Conservation (phyloP, 2,113 vertebrate species). For the Lethenteron reissneri region DNA sequence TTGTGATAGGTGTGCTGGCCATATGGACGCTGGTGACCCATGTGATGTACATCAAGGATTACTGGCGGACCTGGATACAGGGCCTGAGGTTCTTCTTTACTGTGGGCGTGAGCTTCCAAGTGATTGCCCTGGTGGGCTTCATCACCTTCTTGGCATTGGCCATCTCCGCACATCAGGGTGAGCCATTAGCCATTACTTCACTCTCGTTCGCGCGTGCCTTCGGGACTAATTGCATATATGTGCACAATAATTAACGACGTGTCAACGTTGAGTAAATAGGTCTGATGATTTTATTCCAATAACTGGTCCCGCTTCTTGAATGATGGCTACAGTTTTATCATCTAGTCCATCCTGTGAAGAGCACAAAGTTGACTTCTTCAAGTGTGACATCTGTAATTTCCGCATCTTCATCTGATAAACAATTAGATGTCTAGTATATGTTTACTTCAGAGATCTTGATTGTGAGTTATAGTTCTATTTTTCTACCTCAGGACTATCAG, state of each 20-base stretch:
- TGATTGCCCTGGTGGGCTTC: conserved; percentile 38
- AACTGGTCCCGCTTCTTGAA: conserved; percentile 4
- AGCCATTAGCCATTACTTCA: conserved; percentile 15
- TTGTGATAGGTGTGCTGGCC: conserved; percentile 51
- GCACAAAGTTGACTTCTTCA: neutral
- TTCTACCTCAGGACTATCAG: too few relatives aligned
- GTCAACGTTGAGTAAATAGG: neutral
- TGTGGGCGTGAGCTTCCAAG: conserved; percentile 40
- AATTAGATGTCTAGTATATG: too few relatives aligned
- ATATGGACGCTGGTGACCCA: conserved; percentile 77
- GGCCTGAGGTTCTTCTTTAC: conserved; percentile 65
- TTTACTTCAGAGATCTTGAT: too few relatives aligned
- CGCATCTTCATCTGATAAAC: too few relatives aligned
- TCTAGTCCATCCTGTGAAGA: neutral
- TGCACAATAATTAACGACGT: neutral
- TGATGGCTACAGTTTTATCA: neutral
- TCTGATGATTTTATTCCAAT: conserved; percentile 7
- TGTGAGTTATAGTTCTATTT: too few relatives aligned
- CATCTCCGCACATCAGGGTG: conserved; percentile 45
- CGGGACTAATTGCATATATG: neutral
- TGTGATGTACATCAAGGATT: conserved; percentile 84
- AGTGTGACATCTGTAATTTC: too few relatives aligned
- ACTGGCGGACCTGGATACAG: conserved; percentile 84
- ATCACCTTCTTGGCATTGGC: conserved; percentile 47
- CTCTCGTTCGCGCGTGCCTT: neutral